Base-by-base conservation (phyloP, 2,113 vertebrate species). In the Pelusios castaneus region DNA sequence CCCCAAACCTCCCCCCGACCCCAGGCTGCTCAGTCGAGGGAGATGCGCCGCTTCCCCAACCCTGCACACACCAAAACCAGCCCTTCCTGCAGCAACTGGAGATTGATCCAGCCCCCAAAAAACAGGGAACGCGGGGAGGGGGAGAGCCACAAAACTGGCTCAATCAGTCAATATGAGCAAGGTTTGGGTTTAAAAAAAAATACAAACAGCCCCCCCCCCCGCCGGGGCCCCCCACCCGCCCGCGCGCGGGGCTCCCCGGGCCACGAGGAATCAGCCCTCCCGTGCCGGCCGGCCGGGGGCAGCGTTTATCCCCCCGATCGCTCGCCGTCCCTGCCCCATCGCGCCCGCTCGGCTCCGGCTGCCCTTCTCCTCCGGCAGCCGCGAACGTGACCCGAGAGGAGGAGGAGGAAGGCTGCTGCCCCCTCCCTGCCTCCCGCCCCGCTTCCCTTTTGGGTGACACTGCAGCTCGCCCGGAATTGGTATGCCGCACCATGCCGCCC, bases 41-140 rank as follows among this genome's bases (percentile, higher is more conserved):
- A 88, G 92, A 77, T 85, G 49, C 89, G 85, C 54, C 85, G 87
- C 38, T 87, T 51, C 91, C 52, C 22, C 45, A 79, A 83, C 82
- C 70, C 80, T 82, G 80, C 88, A 86, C 56, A 63, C 89, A 47
- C 67, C 85, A 27, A 84, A 56, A 47, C 45, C 93, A 88, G 82
- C 92, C 86, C 89, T 84, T 63, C 90, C 88, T 94, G 95, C 93
- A 95, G 89, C 95, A 85, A 91, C 54, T 82, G 93, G 81, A 70
- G 67, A 91, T 56, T 13, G 87, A 87, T 87, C 87, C 93, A 81
- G 84, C 56, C 84, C 34, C 55, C 31, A n/a, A 17, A 81, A 73
- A 83, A 63, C 21, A 31, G 79, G 58, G 29, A 51, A 52, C 45
- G 8, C 54, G 55, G 41, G 34, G 24, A 8, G 5, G 5, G 49